A percentile compares a stretch with the other conserved stretches of the same genome.
Conservation (phyloP, 2,888 invertebrate species). For the Protophormia terraenovae region DNA sequence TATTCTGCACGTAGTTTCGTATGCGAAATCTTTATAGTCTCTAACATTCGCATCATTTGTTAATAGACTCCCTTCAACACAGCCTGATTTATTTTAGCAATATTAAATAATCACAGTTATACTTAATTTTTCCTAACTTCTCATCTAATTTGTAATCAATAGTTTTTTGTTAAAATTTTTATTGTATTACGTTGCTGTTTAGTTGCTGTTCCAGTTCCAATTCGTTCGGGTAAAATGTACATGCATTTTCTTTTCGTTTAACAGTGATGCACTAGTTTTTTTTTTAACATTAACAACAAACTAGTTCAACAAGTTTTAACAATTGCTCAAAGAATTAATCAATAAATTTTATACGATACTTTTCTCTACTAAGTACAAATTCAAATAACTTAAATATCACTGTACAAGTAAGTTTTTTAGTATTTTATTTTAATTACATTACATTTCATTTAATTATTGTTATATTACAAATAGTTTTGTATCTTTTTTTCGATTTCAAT, state of each 20-base stretch:
- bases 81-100: conserved; percentile 33
- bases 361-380: conserved; percentile 46
- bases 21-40: neutral
- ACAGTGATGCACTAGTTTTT: conserved; percentile 60
- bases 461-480: conserved; percentile 13
- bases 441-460: neutral
- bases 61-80: conserved; percentile 13
- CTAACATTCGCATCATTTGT: conserved; percentile 35
- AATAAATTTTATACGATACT: conserved; percentile 12
- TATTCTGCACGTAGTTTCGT: neutral
- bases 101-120: conserved; percentile 56
- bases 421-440: conserved; percentile 20
- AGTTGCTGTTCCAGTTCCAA: conserved; percentile 12
- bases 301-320: conserved; percentile 72
- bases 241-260: conserved; percentile 64
- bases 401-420: conserved; percentile 46
- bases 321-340: conserved; percentile 56
- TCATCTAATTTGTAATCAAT: neutral
- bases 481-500: conserved; percentile 16
- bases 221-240: conserved; percentile 11
- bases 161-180: neutral
- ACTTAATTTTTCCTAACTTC: conserved; percentile 4
- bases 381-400: conserved; percentile 48
- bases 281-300: conserved; percentile 70
- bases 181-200: conserved; percentile 32